Percentiles rank a stretch among this genome's conserved stretches.
Conservation (phyloP, 2,113 vertebrate species). For the Myiopsitta monachus region DNA sequence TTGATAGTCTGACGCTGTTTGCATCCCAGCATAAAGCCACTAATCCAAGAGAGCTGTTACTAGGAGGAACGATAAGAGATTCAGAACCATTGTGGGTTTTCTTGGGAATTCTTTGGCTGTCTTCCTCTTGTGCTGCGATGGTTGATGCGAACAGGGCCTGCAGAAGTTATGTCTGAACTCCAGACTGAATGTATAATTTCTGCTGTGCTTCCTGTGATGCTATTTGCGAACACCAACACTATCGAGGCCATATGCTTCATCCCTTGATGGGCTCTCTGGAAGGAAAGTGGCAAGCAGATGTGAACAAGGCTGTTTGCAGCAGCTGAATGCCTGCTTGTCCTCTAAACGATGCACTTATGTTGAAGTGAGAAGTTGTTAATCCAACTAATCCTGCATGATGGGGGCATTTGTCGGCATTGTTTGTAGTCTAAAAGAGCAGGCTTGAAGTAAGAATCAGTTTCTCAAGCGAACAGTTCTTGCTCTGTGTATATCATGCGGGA, state of each 20-base stretch:
- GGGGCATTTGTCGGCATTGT: neutral
- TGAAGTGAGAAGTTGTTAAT: conserved; percentile 49
- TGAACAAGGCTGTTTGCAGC: neutral
- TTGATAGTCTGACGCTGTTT: neutral
- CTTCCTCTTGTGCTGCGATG: neutral
- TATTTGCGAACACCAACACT: neutral
- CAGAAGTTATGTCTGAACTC: neutral
- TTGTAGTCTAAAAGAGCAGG: conserved; percentile 6
- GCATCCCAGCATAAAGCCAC: neutral
- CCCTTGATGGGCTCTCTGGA: conserved; percentile 8
- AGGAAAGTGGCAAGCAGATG: conserved; percentile 46
- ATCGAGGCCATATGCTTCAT: neutral
- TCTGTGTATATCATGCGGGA: neutral
- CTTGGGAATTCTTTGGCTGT: neutral
- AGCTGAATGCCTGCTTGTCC: conserved; percentile 41
- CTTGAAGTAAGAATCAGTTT: neutral
- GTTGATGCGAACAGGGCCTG: neutral
- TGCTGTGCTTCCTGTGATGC: neutral
- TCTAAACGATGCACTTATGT: neutral
- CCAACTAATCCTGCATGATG: neutral
- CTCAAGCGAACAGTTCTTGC: neutral
- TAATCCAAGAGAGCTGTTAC: conserved; percentile 1
- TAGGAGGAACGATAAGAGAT: neutral
- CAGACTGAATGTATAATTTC: neutral
- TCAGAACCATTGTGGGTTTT: neutral